Base-by-base conservation (phyloP, 2,797 vertebrate species). In the Pristis pectinata region DNA sequence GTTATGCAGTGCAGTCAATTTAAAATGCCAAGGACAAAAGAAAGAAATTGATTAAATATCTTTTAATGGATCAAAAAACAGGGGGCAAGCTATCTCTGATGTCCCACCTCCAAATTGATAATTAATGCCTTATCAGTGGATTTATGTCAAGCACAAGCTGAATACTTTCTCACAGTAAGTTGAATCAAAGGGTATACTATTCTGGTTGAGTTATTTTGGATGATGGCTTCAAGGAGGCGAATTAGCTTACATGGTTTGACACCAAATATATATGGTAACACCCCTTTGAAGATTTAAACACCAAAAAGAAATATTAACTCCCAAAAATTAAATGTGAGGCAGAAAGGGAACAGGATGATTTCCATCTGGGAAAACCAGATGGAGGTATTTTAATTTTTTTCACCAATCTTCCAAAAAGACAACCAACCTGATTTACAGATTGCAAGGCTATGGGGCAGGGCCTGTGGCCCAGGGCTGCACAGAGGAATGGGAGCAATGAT, bases 11-110 rank as follows among this genome's bases (percentile, higher is more conserved):
- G 15, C 59, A 67, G 61, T 91, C 19, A 67, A 91, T 61, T 91
- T 24, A 91, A 37, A 24, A 37, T 37, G 37, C 87, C 87, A 91
- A 67, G 87, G 59, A 59, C 59, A 91, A 91, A 67, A 27, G 59
- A 61, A 91, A 64, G n/a, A 64, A 67, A 91, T 24, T 91, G 87
- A 67, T 91, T 64, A 64, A 91, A 91, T 67, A 67, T 37, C 56
- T 89, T 34, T 89, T 56, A 89, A 89, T 37, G 56, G 85, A 89
- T 89, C 85, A 2, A 89, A 89, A 89, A 53, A 13, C 53, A 64
- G 56, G 56, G 89, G 85, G 15, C 85, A 89, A 89, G 56, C 34
- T n/a, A 59, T 34, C 85, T 61, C 15, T 56, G 30, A 22, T 37
- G 34, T 19, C n/a, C 83, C 34, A 37, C 56, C 85, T 61, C 17